Evolutionary conservation across 2,797 vertebrate species (phyloP).

Genomic region (Arrhamphus sclerolepis): DNA sequence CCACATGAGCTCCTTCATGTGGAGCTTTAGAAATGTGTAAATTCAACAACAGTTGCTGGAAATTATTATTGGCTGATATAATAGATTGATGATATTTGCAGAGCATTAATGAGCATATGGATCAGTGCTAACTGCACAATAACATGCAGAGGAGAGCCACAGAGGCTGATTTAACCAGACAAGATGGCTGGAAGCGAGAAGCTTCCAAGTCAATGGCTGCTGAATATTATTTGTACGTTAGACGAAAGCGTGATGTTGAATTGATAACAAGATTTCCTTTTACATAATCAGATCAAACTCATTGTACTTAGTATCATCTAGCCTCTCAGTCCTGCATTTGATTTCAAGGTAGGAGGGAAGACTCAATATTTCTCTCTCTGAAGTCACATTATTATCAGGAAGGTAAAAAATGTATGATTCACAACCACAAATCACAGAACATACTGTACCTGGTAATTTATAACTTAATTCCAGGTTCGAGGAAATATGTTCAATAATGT

Average conservation of each 20-base stretch:
- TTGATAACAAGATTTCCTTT: slow-evolving; percentile 31
- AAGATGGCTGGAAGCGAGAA: slow-evolving; percentile 10
- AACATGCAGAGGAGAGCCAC: slow-evolving; percentile 18
- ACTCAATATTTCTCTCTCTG: slow-evolving; percentile 45
- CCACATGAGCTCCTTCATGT: slow-evolving; percentile 10
- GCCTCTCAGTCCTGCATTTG: not conserved
- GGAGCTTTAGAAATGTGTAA: slow-evolving; percentile 2
- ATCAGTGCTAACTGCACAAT: slow-evolving; percentile 38
- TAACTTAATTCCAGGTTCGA: no score
- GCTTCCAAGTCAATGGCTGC: slow-evolving; percentile 25
- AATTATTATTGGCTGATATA: slow-evolving; percentile 5
- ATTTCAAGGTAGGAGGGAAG: slow-evolving; percentile 18
- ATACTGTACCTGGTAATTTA: not conserved
- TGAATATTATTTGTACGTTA: slow-evolving; percentile 29
- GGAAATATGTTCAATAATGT: not conserved
- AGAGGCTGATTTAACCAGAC: slow-evolving; percentile 28
- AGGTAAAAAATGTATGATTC: slow-evolving; percentile 17
- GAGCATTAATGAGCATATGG: slow-evolving; percentile 29
- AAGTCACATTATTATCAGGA: slow-evolving; percentile 31
- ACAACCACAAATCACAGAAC: slow-evolving; percentile 9
- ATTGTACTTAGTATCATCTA: no score
- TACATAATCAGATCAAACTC: slow-evolving; percentile 19
- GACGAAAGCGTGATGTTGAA: slow-evolving; percentile 28
- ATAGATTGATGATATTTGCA: slow-evolving; percentile 17
- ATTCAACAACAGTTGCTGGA: slow-evolving; percentile 1